phyloP scores from a whole-genome alignment of 2,113 vertebrate species.

The Zosterops lateralis region DNA sequence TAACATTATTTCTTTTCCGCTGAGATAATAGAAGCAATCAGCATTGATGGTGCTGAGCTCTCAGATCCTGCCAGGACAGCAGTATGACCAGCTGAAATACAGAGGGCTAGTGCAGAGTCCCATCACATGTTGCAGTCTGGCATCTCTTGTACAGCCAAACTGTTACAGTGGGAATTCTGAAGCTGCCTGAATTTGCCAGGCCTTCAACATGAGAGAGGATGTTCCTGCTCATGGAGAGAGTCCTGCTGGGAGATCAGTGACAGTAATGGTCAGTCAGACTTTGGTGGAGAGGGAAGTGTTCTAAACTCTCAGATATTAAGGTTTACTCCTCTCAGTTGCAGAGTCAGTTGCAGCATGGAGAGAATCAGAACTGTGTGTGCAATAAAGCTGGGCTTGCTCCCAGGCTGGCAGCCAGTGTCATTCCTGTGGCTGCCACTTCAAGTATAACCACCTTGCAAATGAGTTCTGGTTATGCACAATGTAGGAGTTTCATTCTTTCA shows the following conservation, averaged over 20 bases:
- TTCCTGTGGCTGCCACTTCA: background rate
- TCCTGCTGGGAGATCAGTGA: background rate
- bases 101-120: background rate
- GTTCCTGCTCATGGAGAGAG: background rate
- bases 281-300: background rate
- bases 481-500: background rate
- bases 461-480: background rate
- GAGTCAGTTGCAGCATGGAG: background rate
- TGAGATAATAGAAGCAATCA: background rate
- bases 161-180: background rate
- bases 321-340: background rate
- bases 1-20: background rate
- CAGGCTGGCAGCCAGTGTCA: background rate
- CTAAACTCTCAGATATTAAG: background rate
- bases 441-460: background rate
- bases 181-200: background rate
- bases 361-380: background rate
- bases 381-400: background rate
- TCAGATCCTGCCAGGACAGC: background rate
- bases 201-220: background rate
- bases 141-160: background rate
- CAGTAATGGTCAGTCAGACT: background rate
- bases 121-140: background rate
- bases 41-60: background rate
- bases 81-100: background rate